Base-by-base conservation (phyloP, 1,140 invertebrate species). In the Eupeodes corollae region DNA sequence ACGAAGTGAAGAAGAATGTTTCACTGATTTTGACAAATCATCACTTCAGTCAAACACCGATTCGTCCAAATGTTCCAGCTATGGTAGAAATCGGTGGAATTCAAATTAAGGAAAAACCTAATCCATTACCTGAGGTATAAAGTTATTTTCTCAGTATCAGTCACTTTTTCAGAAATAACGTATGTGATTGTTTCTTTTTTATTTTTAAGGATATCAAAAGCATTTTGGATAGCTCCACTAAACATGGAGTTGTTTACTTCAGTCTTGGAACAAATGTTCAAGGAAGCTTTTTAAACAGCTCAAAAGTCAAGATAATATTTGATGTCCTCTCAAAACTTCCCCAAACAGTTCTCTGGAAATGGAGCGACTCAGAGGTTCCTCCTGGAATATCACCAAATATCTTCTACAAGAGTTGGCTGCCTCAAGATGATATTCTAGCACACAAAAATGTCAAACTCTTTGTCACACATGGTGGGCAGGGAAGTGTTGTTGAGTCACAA, bases 181-280 rank as follows among this genome's bases (percentile, higher is more conserved):
- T n/a, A 18, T 33, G 8, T 21, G 9, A 15, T 19, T 18, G 13
- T 56, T 57, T 30, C 26, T 14, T 3, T 14, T 44, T 57, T 55
- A 40, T 16, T 45, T 45, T 47, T 44, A 44, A 73, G 70, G 70
- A 76, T 47, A 50, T 76, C 10, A 52, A 75, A 58, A 46, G 61
- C 5, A 72, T 65, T 48, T 46, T 78, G 13, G 69, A 74, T 37
- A 54, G 59, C 3, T 56, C 66, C 2, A 50, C 54, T 8, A 65
- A 68, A 13, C 55, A 73, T 31, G 76, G 76, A 6, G 69, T 73
- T 8, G 69, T 79, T 38, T 75, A 75, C 45, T 72, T 79, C 49
- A 76, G 73, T 53, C 62, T 79, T 30, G 77, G 77, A 1, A 68
- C 71, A 5, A 72, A 67, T 31, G 49, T 73, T 1, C 57, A 56